Base-by-base conservation (phyloP, 2,888 invertebrate genomes). In the Baronia brevicornis region DNA sequence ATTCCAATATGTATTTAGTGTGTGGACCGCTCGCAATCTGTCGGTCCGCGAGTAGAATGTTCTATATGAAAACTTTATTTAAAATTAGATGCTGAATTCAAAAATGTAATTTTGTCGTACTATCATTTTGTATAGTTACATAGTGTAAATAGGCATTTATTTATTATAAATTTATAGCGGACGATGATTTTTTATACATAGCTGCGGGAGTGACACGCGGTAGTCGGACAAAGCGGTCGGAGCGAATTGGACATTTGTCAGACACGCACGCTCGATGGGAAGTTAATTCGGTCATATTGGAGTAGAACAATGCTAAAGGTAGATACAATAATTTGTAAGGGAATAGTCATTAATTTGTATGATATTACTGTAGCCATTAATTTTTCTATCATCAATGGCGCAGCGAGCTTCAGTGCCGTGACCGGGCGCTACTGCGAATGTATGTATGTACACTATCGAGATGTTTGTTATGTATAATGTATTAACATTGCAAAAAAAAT, bases 81-180 rank as follows among this genome's bases (percentile, higher is more conserved):
- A 51, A 44, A 65, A 70, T 69, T 80, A 82, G 82, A 73, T 61
- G 79, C 80, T 78, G 74, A 69, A 72, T 70, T 71, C 69, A 49
- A 74, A 70, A 68, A 64, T 77, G 79, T 80, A 72, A 75, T 75
- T 77, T 80, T 54, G 73, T 71, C 75, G 75, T 78, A 74, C 78
- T 79, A 77, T 79, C 79, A 73, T 80, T 80, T 80, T 82, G 82
- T 84, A 84, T 84, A 82, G 80, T 73, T 73, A 78, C 77, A 78
- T 84, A 84, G 82, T 82, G 82, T 84, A 82, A 80, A 84, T 84
- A 84, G 84, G 84, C 84, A 84, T 84, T 84, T 84, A 84, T 82
- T 82, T 84, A 84, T 84, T 82, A 79, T 80, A 78, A 80, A 82
- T 77, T 79, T 68, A 78, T 77, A 77, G 79, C 82, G 70, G 79